phyloP scores from a whole-genome alignment of 2,797 vertebrate genomes.

The Poeciliopsis paucimaculata region DNA sequence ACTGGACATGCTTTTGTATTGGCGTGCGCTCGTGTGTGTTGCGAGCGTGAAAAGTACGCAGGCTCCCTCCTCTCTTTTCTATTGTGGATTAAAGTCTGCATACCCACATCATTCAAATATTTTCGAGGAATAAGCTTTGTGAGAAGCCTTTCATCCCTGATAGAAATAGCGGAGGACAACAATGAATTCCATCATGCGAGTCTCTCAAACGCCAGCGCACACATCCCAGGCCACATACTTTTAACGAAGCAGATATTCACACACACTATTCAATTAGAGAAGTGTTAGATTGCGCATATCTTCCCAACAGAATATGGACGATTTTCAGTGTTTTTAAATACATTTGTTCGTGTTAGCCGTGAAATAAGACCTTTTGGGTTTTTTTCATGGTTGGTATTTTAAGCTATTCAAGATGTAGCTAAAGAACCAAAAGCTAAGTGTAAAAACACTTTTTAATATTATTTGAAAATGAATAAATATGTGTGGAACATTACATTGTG shows the following conservation, averaged over 20 bases:
- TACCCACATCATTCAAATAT: constrained; percentile 47
- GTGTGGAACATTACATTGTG: not conserved
- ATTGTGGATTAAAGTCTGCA: constrained; percentile 32
- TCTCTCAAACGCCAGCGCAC: constrained; percentile 12
- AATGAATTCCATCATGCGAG: constrained; percentile 56
- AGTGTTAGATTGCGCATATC: constrained; percentile 17
- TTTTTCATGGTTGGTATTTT: not conserved
- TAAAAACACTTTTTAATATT: not conserved
- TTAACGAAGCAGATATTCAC: constrained; percentile 32
- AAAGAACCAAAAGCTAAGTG: not conserved
- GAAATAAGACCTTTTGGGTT: not conserved
- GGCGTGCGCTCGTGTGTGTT: constrained; percentile 1
- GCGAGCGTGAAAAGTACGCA: constrained; percentile 22
- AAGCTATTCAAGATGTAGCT: not conserved
- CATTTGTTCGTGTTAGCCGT: constrained; percentile 5
- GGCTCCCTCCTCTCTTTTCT: constrained; percentile 20
- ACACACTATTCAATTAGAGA: constrained; percentile 25
- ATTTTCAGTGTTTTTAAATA: not conserved
- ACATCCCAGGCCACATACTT: constrained; percentile 12
- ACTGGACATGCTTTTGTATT: constrained; percentile 15
- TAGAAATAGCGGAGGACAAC: constrained; percentile 50
- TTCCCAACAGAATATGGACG: not conserved
- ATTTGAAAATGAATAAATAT: not conserved
- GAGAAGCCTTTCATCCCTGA: constrained; percentile 46
- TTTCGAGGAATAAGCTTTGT: constrained; percentile 35